Evolutionary conservation across 2,113 vertebrate genomes (phyloP), one percentile per base, ranked within the genome.

Genomic region (Sigmodon hispidus): DNA sequence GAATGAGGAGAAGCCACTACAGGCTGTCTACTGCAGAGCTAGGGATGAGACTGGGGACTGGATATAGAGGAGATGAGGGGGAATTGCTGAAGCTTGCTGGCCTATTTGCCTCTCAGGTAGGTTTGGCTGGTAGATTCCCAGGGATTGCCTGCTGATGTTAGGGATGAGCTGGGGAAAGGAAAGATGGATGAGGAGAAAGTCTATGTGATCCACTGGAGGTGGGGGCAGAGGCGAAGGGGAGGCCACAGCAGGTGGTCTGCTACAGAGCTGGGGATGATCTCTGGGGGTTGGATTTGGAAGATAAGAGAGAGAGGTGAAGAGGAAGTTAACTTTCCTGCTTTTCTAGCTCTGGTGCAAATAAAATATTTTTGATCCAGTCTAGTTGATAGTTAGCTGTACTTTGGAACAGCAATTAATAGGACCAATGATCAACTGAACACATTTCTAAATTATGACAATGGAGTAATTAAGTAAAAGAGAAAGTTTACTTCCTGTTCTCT

Each of bases 361-460:
- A 31, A 24, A 86, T 29, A 36, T 67, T 91, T 94, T 84, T 76
- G 8, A 81, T 87, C 72, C 52, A 63, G 45, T 87, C 48, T 50
- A 81, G 7, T 31, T 86, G 57, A 75, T 86, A 55, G 55, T 93
- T 85, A 84, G 50, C 7, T 83, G 6, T 87, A 45, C 55, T 90
- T 96, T 90, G 69, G 34, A 92, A 67, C 11, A 72, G 12, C 48
- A 94, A 94, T 83, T 83, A 92, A 29, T 57, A 89, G 13, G 69
- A 29, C 9, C 91, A 92, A 22, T 83, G 45, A 92, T 34, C 8
- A 63, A 73, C 1, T 73, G 34, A 93, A 21, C 6, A 2, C 1
- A 73, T 77, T 87, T 34, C 40, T 90, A 57, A n/a, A 52, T 77
- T 89, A 45, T 73, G 79, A 92, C 3, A 87, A 52, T 81, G 43